These are phyloP conservation scores for Cassiopea xamachana DNA, from an alignment of 30 jellyfish, hydroid and myxozoan genomes.

Conservation along the genomic window DNA sequence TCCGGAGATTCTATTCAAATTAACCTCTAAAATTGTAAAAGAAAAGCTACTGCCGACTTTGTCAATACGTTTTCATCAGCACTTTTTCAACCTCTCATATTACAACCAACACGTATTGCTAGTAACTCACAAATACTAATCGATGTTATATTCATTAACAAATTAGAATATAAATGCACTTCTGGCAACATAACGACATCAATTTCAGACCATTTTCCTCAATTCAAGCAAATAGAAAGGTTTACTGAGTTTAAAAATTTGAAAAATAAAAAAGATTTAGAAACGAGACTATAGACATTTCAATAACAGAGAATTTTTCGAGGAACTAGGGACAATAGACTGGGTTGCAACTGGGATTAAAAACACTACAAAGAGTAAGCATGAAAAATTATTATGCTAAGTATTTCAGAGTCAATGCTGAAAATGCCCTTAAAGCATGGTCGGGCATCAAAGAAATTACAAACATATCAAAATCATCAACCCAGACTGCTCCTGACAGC, in stretches of 20 bases:
- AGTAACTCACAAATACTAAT: too few species aligned
- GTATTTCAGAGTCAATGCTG: too few species aligned
- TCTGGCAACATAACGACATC: conserved; percentile 2
- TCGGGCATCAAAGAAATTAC: too few species aligned
- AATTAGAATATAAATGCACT: conserved; percentile 13
- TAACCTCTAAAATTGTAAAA: neutral
- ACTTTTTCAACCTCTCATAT: neutral
- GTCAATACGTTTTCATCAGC: conserved; percentile 1
- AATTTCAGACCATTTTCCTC: conserved; percentile 13
- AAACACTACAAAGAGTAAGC: too few species aligned
- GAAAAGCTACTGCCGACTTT: conserved; percentile 10
- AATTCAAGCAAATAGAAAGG: conserved; percentile 3
- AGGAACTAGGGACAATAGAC: conserved; percentile 6
- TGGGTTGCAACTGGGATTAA: neutral
- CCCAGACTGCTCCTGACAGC: too few species aligned
- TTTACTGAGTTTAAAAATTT: neutral
- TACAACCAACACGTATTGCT: too few species aligned
- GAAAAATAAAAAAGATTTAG: neutral
- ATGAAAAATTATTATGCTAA: too few species aligned
- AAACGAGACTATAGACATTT: conserved; percentile 1
- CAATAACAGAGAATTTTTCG: conserved; percentile 1
- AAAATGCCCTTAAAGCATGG: too few species aligned
- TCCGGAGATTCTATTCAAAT: neutral
- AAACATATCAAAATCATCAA: too few species aligned
- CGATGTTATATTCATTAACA: neutral